Evolutionary conservation across 2,888 invertebrate species (phyloP), one percentile per base, ranked within the genome.

Genomic region (Tanypteryx hageni): DNA sequence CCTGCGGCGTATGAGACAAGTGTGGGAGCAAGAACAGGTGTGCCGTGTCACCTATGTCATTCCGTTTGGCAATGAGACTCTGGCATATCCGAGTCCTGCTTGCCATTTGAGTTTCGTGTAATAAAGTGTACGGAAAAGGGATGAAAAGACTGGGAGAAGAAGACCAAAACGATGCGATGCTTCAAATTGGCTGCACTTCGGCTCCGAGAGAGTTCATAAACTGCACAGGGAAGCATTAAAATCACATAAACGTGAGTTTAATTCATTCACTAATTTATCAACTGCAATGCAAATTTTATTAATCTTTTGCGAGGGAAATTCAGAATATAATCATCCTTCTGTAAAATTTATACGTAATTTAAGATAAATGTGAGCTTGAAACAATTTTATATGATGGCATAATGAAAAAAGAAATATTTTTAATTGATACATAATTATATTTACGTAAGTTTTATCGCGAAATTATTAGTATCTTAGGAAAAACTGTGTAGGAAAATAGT

Each of bases 1-100:
- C 83, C 56, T 57, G 56, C 44, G 31, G 83, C n/a, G 83, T 57
- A 83, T 83, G 56, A 83, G 83, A 56, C 83, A 44, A 83, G 18
- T 83, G 83, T 22, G 83, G 56, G 57, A 57, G 83, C 57, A 83
- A 83, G 83, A 83, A 83, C 83, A 83, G 83, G 83, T 83, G 83
- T 27, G 83, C 56, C 83, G 83, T 11, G 83, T 83, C 83, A 16
- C 83, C 83, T 57, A 44, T 83, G 83, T 83, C 83, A 83, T 83
- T 57, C 57, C 83, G n/a, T n/a, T 4, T 13, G n/a, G 83, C 13
- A 22, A n/a, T 76, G 11, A 7, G 76, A 27, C 83, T n/a, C 56
- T 57, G 56, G 56, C 18, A 83, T 44, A n/a, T 44, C 16, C 56
- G 18, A 44, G 44, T 56, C 83, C 44, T 27, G 10, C 82, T 44